Evolutionary conservation across 2,113 vertebrate genomes (phyloP), one percentile per base, ranked within the genome.

Genomic region (Corydoras maculifer): DNA sequence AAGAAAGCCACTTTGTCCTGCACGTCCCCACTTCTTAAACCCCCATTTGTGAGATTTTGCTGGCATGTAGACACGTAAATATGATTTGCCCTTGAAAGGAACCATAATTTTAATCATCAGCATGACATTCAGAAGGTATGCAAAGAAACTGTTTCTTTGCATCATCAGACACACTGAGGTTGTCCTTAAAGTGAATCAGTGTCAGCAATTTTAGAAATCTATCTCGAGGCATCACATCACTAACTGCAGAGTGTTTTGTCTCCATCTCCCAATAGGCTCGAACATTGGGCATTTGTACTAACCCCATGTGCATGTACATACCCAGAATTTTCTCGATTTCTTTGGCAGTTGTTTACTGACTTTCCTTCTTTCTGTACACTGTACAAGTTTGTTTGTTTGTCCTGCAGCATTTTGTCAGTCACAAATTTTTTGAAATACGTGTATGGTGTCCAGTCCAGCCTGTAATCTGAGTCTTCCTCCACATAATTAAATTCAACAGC

Each of bases 171-270:
- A 80, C 75, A 11, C 4, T 71, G 53, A 70, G 31, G 61, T 80
- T 80, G 62, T 80, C 70, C 32, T 73, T 31, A 70, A 76, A 76
- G 70, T 74, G 67, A 62, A 78, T 70, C 31, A 68, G 25, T 25
- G 69, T 74, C 62, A 73, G 67, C 59, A 74, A 65, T 64, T 75
- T 72, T 5, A 53, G 65, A 35, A 77, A 76, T 63, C 54, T n/a
- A 62, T 74, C 60, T 9, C 14, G 12, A 31, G 64, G 57, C 68
- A 80, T 75, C 3, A 73, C 73, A 60, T 75, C 69, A 54, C 31
- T 58, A 70, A 71, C 64, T 57, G 14, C 2, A 1, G n/a, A 9
- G n/a, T 15, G 49, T 11, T 15, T 77, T 60, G 77, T 63, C 43
- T 70, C 70, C 35, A 65, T 78, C 68, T 78, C 74, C 73, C 63